Evolutionary conservation across 2,888 invertebrate genomes (phyloP), one percentile per base, ranked within the genome.

Genomic region (Beris chalybata): DNA sequence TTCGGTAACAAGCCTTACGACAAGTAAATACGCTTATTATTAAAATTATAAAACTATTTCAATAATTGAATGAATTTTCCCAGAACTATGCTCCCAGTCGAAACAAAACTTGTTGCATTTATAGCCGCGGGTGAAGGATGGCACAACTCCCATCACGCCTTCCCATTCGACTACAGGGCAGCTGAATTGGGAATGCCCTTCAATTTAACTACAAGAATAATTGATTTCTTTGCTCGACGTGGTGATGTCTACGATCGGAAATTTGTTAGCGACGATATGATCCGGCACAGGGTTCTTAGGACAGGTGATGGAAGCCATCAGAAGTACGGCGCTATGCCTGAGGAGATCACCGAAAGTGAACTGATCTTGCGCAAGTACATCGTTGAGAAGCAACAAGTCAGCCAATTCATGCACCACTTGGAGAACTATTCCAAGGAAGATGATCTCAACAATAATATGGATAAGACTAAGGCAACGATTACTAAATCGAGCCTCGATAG

Each of bases 141-240:
- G 89, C 93, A 94, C 81, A 94, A 94, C 79, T 94, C 92, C 78
- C 94, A 94, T 78, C 93, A 94, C 80, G 88, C 89, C 0, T 94
- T 93, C 79, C 93, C 93, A 0, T 91, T 90, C 88, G 93, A 94
- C 79, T 94, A 94, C 83, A 89, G 91, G 74, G 89, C 93, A 0
- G 87, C 92, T 1, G 93, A 94, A 77, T 82, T 91, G 5, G 90
- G 90, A 1, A 73, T 77, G 38, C 74, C 74, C 52, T 74, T 85
- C 13, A 91, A 91, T 76, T 32, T 84, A 0, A 90, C 91, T 0
- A 87, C 89, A 0, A 73, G 82, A 1, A 76, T 88, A 38, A 83
- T 92, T 57, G 87, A 92, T 74, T 76, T 85, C 32, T 88, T 89
- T 75, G 86, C 87, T 0, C 80, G 79, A 72, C 72, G 82, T 31